These are phyloP conservation scores for Poeciliopsis turneri DNA, from an alignment of 2,797 vertebrate genomes.

Conservation along the genomic window DNA sequence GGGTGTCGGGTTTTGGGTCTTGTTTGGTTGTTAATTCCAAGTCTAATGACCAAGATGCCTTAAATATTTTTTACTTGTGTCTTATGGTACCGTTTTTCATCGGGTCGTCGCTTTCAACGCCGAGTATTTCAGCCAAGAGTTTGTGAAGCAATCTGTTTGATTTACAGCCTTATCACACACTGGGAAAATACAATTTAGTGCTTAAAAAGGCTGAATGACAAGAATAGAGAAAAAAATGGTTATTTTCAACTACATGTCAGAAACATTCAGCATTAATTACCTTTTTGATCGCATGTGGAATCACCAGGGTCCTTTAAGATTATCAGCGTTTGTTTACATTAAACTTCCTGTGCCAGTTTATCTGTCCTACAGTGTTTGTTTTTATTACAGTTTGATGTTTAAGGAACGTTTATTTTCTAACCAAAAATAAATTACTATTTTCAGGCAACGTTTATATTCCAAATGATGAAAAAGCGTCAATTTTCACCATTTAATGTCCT, in stretches of 20 bases:
- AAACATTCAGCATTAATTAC: background rate
- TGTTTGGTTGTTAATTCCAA: conserved; percentile 3
- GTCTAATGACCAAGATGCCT: conserved; percentile 54
- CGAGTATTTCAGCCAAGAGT: background rate
- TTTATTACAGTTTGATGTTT: background rate
- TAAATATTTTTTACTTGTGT: conserved; percentile 21
- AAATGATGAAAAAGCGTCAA: background rate
- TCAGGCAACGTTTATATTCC: background rate
- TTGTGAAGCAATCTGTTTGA: background rate
- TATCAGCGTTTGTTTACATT: background rate
- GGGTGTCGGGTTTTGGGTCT: background rate
- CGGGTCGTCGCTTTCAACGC: background rate
- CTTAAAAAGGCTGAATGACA: background rate
- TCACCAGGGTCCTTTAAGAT: background rate
- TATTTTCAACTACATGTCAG: background rate
- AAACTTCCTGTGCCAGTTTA: background rate
- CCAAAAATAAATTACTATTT: background rate
- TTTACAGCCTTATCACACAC: background rate
- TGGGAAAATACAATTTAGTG: background rate
- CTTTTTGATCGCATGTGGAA: background rate
- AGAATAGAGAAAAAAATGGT: background rate
- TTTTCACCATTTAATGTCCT: background rate
- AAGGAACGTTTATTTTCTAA: background rate
- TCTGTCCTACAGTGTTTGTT: background rate
- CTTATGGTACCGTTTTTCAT: background rate